Evolutionary conservation across 2,888 invertebrate species (phyloP).

Genomic region (Crossocerus cetratus): DNA sequence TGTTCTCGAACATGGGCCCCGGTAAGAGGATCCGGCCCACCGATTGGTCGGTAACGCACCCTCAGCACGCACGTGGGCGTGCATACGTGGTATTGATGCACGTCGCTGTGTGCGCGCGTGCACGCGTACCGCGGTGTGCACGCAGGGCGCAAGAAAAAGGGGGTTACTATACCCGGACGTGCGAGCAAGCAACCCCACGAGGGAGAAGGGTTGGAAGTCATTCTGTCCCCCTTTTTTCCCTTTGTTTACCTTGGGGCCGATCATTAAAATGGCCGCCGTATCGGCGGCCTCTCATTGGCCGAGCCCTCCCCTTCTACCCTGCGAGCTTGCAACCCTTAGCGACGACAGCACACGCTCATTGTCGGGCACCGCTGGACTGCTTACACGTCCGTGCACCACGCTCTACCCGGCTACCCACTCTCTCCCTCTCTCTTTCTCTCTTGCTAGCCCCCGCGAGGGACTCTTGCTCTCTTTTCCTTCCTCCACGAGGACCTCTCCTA

Average conservation of each 20-base stretch:
- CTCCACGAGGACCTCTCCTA: slow-evolving; percentile 31
- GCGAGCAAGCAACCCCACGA: slow-evolving; percentile 48
- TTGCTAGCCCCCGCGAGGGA: slow-evolving; percentile 25
- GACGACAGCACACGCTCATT: slow-evolving; percentile 62
- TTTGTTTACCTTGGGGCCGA: slow-evolving; percentile 76
- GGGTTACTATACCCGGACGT: slow-evolving; percentile 62
- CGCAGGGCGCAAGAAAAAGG: slow-evolving; percentile 46
- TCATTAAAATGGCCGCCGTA: slow-evolving; percentile 77
- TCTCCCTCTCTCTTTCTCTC: slow-evolving; percentile 12
- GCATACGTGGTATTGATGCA: slow-evolving; percentile 60
- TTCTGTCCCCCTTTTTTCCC: slow-evolving; percentile 68
- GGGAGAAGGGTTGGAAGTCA: slow-evolving; percentile 70
- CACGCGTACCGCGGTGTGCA: slow-evolving; percentile 28
- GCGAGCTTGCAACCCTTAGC: slow-evolving; percentile 29
- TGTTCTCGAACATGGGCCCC: slow-evolving; percentile 49
- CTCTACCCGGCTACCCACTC: slow-evolving; percentile 23
- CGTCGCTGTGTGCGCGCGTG: slow-evolving; percentile 49
- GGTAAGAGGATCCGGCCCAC: slow-evolving; percentile 65
- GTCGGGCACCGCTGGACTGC: slow-evolving; percentile 45
- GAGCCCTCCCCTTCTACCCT: slow-evolving; percentile 61
- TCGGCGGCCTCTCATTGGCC: slow-evolving; percentile 74
- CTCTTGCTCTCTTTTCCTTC: slow-evolving; percentile 26
- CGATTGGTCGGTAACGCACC: slow-evolving; percentile 73
- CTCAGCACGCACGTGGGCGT: slow-evolving; percentile 71
- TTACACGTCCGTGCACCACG: slow-evolving; percentile 29